These are phyloP conservation scores for Diploptera punctata DNA, from an alignment of 2,888 invertebrate species.

Conservation along the genomic window DNA sequence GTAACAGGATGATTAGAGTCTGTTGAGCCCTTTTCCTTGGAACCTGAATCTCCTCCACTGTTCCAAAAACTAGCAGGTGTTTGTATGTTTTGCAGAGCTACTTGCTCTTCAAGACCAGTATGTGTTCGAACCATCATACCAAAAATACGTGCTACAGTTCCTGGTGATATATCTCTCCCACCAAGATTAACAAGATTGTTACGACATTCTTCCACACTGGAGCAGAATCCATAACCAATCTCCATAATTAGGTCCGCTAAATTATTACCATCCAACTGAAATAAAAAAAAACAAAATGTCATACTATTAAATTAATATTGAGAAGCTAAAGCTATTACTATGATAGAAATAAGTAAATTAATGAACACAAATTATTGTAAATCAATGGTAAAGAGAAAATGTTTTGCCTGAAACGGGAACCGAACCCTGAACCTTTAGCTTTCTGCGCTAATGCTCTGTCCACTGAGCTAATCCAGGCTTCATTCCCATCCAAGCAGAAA, in stretches of 20 bases:
- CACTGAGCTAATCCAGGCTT: no score
- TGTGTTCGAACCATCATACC: constrained; percentile 88
- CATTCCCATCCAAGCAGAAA: no score
- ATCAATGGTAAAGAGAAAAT: no score
- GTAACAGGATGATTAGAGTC: constrained; percentile 57
- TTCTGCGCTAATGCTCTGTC: no score
- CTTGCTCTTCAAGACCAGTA: constrained; percentile 74
- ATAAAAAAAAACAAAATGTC: no score
- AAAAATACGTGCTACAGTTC: constrained; percentile 84
- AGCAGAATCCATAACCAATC: constrained; percentile 89
- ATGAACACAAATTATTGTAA: no score
- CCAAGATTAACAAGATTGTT: constrained; percentile 78
- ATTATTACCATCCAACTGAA: constrained; percentile 21
- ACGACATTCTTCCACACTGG: constrained; percentile 86
- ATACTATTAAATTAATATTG: no score
- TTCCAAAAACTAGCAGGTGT: constrained; percentile 39
- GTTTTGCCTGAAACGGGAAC: no score
- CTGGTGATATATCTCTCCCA: constrained; percentile 82
- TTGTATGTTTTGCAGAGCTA: constrained; percentile 57
- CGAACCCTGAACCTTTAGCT: no score
- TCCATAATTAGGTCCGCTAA: constrained; percentile 90
- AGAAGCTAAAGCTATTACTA: no score
- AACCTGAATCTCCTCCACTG: constrained; percentile 55
- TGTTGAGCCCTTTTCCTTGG: constrained; percentile 60
- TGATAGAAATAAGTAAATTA: no score